These are phyloP conservation scores for Tricholauxania praeusta DNA, from an alignment of 2,888 invertebrate genomes.

Conservation along the genomic window DNA sequence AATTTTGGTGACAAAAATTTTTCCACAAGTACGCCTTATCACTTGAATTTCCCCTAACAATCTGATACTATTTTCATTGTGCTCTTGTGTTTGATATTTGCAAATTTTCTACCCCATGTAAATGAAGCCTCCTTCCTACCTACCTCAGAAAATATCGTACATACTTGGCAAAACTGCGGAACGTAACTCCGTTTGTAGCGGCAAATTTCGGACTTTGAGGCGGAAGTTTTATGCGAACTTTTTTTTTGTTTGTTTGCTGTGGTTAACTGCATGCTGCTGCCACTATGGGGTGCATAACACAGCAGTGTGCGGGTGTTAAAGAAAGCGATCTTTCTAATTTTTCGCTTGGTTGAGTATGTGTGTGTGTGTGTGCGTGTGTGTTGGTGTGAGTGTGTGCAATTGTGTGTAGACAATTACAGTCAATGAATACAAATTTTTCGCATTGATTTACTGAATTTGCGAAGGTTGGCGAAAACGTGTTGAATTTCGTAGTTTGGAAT, in stretches of 20 bases:
- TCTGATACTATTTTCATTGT: too few relatives aligned
- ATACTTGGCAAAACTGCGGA: conserved; percentile 6
- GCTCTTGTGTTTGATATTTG: too few relatives aligned
- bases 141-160: too few relatives aligned
- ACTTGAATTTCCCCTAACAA: too few relatives aligned
- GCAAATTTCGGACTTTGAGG: conserved; percentile 2
- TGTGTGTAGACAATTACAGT: conserved; percentile 14
- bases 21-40: too few relatives aligned
- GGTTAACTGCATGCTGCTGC: too few relatives aligned
- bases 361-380: conserved; percentile 13
- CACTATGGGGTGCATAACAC: background rate
- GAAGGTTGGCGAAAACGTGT: too few relatives aligned
- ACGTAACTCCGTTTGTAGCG: background rate
- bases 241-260: background rate
- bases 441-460: background rate
- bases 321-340: conserved; percentile 21
- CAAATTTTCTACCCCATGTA: too few relatives aligned
- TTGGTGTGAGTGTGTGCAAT: conserved; percentile 3
- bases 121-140: too few relatives aligned
- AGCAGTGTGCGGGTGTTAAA: background rate
- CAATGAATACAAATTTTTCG: conserved; percentile 9
- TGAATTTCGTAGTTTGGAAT: too few relatives aligned
- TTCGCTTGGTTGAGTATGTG: background rate
- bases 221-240: background rate
- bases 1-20: too few relatives aligned